phyloP scores from a whole-genome alignment of 2,888 invertebrate genomes.

The Nemotelus pantherinus region DNA sequence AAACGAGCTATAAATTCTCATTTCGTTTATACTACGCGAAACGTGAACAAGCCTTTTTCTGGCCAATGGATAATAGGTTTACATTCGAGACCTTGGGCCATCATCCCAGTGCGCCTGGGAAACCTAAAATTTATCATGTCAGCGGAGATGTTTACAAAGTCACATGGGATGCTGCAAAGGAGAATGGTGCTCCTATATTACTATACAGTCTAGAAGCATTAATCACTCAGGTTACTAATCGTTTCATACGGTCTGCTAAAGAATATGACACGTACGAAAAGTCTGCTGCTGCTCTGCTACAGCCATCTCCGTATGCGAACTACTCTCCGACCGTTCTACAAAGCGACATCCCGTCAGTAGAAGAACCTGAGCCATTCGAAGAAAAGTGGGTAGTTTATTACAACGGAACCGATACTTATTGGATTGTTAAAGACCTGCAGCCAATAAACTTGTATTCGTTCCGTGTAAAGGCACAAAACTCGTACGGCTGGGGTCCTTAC shows the following conservation, averaged over 20 bases:
- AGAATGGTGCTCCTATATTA: constrained; percentile 79
- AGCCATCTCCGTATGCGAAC: constrained; percentile 61
- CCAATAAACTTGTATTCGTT: constrained; percentile 74
- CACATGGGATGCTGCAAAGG: constrained; percentile 81
- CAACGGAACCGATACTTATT: constrained; percentile 83
- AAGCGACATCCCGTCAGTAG: constrained; percentile 66
- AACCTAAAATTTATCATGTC: constrained; percentile 77
- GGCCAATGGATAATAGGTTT: constrained; percentile 78
- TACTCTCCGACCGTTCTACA: constrained; percentile 54
- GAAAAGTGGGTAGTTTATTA: constrained; percentile 74
- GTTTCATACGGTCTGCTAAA: constrained; percentile 53
- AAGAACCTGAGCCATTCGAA: constrained; percentile 67
- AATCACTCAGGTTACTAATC: constrained; percentile 55
- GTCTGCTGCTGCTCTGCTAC: not conserved
- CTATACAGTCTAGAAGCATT: constrained; percentile 81
- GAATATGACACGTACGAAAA: constrained; percentile 42
- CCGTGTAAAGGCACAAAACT: constrained; percentile 81
- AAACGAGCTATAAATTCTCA: constrained; percentile 81
- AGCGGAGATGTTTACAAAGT: constrained; percentile 80
- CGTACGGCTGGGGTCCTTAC: constrained; percentile 83
- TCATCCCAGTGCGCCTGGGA: constrained; percentile 81
- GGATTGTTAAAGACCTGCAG: constrained; percentile 76
- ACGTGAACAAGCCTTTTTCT: constrained; percentile 70
- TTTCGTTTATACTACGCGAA: constrained; percentile 73
- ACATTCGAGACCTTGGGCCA: constrained; percentile 82